A percentile compares a stretch with the other conserved stretches of the same genome.
These are phyloP conservation scores for Galagoides demidoff DNA, from an alignment of 2,797 vertebrate species.

Conservation along the genomic window DNA sequence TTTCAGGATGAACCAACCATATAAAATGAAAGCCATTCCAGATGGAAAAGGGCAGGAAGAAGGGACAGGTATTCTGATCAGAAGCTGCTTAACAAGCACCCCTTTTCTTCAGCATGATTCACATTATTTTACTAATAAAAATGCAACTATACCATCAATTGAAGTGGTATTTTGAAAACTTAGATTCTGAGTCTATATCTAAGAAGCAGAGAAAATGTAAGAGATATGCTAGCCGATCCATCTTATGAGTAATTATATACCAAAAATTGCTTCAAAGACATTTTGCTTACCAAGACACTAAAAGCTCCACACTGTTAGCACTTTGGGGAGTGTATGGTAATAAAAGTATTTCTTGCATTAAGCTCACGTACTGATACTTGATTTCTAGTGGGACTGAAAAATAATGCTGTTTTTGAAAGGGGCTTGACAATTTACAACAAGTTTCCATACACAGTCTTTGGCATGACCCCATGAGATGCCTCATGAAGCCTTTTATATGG, in stretches of 20 bases:
- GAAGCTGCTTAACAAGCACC: conserved; percentile 72
- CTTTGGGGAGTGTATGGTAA: neutral
- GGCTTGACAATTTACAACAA: neutral
- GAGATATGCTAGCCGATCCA: neutral
- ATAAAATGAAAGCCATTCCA: conserved; percentile 81
- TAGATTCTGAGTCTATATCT: neutral
- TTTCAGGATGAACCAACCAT: conserved; percentile 76
- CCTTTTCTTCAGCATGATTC: conserved; percentile 59
- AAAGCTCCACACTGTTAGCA: neutral
- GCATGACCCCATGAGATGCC: neutral
- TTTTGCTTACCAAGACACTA: neutral
- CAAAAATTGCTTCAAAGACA: neutral
- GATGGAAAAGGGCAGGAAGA: conserved; percentile 75
- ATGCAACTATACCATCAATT: neutral
- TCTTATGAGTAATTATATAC: neutral
- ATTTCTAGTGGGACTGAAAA: neutral
- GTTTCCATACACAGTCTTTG: neutral
- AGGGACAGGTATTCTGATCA: conserved; percentile 80
- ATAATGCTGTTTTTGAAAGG: conserved; percentile 33
- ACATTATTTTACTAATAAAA: conserved; percentile 59
- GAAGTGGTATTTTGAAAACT: neutral
- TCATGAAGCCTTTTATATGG: neutral
- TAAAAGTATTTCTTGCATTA: neutral
- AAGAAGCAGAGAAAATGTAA: neutral
- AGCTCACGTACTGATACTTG: neutral